phyloP scores from a whole-genome alignment of 2,113 vertebrate species.

The Nesoenas mayeri region DNA sequence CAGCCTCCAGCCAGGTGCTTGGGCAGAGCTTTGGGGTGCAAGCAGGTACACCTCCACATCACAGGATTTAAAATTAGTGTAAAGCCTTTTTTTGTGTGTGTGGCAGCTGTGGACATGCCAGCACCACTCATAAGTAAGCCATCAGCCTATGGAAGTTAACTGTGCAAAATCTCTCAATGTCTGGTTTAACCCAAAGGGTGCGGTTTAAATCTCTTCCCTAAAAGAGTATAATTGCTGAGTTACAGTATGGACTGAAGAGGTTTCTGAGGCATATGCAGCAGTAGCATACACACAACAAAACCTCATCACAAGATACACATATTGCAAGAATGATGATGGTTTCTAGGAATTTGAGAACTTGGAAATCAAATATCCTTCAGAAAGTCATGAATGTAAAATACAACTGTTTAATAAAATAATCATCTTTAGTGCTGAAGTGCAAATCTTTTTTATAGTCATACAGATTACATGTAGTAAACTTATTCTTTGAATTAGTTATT shows the following conservation, averaged over 20 bases:
- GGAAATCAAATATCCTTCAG: not conserved
- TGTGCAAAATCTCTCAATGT: not conserved
- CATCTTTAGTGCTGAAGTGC: fast-evolving
- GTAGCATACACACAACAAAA: not conserved
- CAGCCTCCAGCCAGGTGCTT: not conserved
- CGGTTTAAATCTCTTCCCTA: not conserved
- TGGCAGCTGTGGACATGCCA: not conserved
- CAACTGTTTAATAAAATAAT: not conserved
- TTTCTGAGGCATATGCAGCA: not conserved
- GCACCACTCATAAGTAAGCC: not conserved
- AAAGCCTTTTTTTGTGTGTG: not conserved
- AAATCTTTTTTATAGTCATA: not conserved
- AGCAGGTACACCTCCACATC: not conserved
- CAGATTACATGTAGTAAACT: not conserved
- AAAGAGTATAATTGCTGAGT: not conserved
- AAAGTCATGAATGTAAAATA: not conserved
- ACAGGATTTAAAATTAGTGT: not conserved
- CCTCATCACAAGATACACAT: not conserved
- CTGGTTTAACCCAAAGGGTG: not conserved
- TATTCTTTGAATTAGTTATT: not conserved
- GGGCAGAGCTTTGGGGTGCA: not conserved
- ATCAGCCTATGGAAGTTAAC: not conserved
- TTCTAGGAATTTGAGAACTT: not conserved
- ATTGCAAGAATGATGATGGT: not conserved
- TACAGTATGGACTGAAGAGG: not conserved